Conservation (phyloP, 2,113 vertebrate species). For the Austrofundulus limnaeus region DNA sequence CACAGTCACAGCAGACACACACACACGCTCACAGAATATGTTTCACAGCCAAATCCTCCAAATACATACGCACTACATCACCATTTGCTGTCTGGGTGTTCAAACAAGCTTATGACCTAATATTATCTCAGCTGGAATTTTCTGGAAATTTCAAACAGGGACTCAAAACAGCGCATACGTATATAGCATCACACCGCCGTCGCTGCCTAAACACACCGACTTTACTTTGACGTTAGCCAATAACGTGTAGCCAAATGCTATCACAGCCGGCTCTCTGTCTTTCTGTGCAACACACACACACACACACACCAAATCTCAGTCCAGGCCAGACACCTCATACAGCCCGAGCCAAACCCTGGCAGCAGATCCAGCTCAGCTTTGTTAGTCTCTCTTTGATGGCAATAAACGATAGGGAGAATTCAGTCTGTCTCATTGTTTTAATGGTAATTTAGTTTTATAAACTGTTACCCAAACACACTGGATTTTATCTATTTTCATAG, state of each 20-base stretch:
- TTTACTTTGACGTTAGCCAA: conserved; percentile 31
- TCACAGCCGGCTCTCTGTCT: conserved; percentile 23
- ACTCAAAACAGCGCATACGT: conserved; percentile 41
- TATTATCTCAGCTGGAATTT: conserved; percentile 77
- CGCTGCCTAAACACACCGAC: conserved; percentile 49
- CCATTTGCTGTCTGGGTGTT: conserved; percentile 63
- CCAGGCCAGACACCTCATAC: conserved; percentile 63
- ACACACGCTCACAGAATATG: conserved; percentile 49
- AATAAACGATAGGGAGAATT: conserved; percentile 38
- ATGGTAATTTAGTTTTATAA: conserved; percentile 1
- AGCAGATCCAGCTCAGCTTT: conserved; percentile 51
- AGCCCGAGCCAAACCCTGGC: conserved; percentile 64
- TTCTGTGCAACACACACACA: conserved; percentile 20
- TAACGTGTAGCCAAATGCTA: conserved; percentile 51
- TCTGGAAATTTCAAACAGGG: conserved; percentile 68
- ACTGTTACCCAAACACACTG: background rate
- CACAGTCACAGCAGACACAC: conserved; percentile 50
- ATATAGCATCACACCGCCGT: conserved; percentile 16
- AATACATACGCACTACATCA: conserved; percentile 62
- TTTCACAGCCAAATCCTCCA: conserved; percentile 67
- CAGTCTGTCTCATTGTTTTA: conserved; percentile 20
- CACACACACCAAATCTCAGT: conserved; percentile 25
- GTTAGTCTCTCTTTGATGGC: conserved; percentile 52
- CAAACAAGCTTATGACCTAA: conserved; percentile 72
- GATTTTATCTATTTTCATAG: background rate